Base-by-base conservation (phyloP, 2,797 vertebrate species). In the Ctenopoma kingsleyae region DNA sequence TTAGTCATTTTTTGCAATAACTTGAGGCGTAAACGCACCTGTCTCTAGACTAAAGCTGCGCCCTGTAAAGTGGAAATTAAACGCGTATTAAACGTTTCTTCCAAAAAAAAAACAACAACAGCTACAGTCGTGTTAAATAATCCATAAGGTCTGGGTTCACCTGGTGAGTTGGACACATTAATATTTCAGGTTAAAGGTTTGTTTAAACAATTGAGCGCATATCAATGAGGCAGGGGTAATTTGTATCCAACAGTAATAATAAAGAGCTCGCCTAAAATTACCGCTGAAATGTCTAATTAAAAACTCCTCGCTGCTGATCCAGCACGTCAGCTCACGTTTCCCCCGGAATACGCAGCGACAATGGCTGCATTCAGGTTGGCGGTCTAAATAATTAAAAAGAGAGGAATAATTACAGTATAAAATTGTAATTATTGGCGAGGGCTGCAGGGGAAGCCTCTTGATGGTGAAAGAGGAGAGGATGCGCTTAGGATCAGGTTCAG, bases 391-490 rank as follows among this genome's bases (percentile, higher is more conserved):
- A 97, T 97, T 96, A 94, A 96, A 90, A 95, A 85, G 91, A 93
- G 90, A 93, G 88, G 94, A 95, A 96, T 97, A 98, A 97, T 98
- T 97, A 97, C 95, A 95, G 94, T 94, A 91, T 88, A 93, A 93
- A 93, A 94, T 94, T 96, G 96, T 97, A 94, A 96, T 97, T 96
- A 91, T 88, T 91, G 94, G 87, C 76, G 91, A 94, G 85, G 80
- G 81, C 62, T 61, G 85, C 84, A 84, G 90, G 89, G 82, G 87
- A 84, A 90, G 89, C 85, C 84, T 93, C 86, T 90, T 74, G 84
- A 83, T 83, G 87, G 75, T 90, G 93, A 93, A 95, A 96, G 93
- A 77, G 67, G 94, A 96, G 86, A 93, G 89, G 89, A 61, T 81
- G 77, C 78, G 79, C 83, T 77, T 23, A 72, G 88, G 83, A 91